Base-by-base conservation (phyloP, 2,113 vertebrate genomes). In the Taurulus bubalis region DNA sequence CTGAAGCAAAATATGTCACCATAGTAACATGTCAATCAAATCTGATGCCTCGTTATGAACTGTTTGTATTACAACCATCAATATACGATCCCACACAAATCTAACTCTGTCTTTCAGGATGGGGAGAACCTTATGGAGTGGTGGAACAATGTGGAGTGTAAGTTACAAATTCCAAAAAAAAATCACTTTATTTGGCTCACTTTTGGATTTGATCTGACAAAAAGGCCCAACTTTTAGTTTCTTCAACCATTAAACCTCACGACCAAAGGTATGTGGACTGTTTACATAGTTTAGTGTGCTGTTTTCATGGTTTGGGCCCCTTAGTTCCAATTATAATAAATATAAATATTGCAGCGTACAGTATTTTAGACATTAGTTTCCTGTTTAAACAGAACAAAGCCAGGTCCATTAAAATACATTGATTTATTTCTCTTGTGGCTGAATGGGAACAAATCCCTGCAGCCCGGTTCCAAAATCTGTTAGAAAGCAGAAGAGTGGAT, bases 101-200 rank as follows among this genome's bases (percentile, higher is more conserved):
- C 11, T 36, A 1, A 56, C 40, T 6, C 0, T 86, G 4, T 88
- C 12, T 91, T 83, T 45, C 74, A 95, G 94, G 92, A 92, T 81
- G 66, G 84, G 77, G 89, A 81, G 75, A 89, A 80, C 69, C 92
- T 95, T 15, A 95, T 95, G 93, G 90, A 93, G 28, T 95, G 95
- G 95, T 95, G 95, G 95, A 82, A 88, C 74, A 92, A 84, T 0
- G 94, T 95, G 76, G 92, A 95, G 67, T 78, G 94, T 95, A 72
- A 93, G 94, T 91, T 20, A 22, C n/a, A n/a, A n/a, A n/a, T n/a
- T n/a, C n/a, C n/a, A n/a, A n/a, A n/a, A n/a, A n/a, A n/a, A n/a
- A n/a, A n/a, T n/a, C 26, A 24, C 3, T 24, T 49, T 4, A 12
- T 28, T 56, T 36, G 30, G 14, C 10, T 24, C 36, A 58, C 6